Evolutionary conservation across 2,113 vertebrate genomes (phyloP), one percentile per base, ranked within the genome.

Genomic region (Pandion haliaetus): DNA sequence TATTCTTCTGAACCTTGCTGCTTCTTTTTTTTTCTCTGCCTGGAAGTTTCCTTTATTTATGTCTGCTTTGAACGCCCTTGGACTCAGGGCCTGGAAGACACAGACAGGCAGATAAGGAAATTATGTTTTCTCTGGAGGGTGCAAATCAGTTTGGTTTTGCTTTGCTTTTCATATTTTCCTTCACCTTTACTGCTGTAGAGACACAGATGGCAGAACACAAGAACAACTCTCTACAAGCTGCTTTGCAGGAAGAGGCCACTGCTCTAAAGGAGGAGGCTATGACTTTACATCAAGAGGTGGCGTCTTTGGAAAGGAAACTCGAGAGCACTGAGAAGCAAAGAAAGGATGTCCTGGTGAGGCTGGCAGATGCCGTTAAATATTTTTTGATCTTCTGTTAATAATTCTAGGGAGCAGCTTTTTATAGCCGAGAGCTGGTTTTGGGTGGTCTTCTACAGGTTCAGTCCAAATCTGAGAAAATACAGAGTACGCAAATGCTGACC

Each of bases 311-410:
- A 93, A 94, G 50, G 52, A 95, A 63, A 25, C 84, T 98, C 1
- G 67, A 82, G 42, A 94, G 29, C n/a, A 44, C 93, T 25, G 96
- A 98, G 85, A 85, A 95, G 38, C 97, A 97, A 31, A 95, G 74
- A 45, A 78, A 58, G 76, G 97, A 98, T 79, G 49, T 95, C 45
- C 93, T 97, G 98, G 98, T 98, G 91, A 97, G 90, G n/a, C 54
- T 79, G 61, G 20, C 65, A 82, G 70, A 55, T 61, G 44, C 54
- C 2, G 4, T 19, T 62, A 21, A 1, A 1, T 50, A 1, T 6
- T 34, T 29, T 66, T 34, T 54, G 6, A 19, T 20, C 36, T 70
- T n/a, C 9, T 61, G 31, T 61, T 82, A 26, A 12, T n/a, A 58
- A 40, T 26, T 49, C 10, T 58, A 36, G 61, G 57, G 61, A 58